Percentiles rank a stretch among this genome's conserved stretches.
Conservation (phyloP, 2,797 vertebrate genomes). For the Tenualosa thibaudeaui region DNA sequence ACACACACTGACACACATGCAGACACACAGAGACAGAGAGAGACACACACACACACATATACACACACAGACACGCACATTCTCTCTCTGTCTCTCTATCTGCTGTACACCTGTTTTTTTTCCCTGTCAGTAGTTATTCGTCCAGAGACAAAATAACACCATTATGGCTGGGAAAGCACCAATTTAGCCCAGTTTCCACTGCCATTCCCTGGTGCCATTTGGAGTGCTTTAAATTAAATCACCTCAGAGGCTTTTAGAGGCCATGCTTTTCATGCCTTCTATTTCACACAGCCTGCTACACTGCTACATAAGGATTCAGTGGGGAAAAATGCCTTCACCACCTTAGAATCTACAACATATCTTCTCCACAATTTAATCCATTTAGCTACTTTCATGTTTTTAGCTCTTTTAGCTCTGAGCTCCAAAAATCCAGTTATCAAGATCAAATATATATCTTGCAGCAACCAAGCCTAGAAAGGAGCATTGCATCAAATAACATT, state of each 20-base stretch:
- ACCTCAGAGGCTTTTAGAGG: slow-evolving; percentile 41
- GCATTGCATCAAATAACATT: too few relatives aligned
- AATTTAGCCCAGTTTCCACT: slow-evolving; percentile 38
- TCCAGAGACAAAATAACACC: slow-evolving; percentile 43
- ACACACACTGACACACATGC: background rate
- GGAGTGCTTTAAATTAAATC: slow-evolving; percentile 35
- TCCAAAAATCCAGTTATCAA: background rate
- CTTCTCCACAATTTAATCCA: slow-evolving; percentile 14
- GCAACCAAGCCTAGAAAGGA: background rate
- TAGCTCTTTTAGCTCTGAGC: background rate
- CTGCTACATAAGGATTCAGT: background rate
- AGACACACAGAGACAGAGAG: background rate
- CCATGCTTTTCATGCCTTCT: background rate
- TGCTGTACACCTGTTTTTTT: slow-evolving; percentile 26
- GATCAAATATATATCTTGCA: background rate
- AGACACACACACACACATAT: background rate
- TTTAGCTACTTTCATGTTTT: background rate
- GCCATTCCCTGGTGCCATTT: slow-evolving; percentile 38
- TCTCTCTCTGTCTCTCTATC: slow-evolving; percentile 31
- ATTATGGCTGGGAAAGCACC: slow-evolving; percentile 43
- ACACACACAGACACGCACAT: background rate
- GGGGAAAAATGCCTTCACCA: background rate
- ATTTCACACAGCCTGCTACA: background rate
- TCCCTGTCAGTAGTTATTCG: slow-evolving; percentile 12
- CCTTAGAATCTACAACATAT: background rate